Base-by-base conservation (phyloP, 2,888 invertebrate genomes). In the Darwinula stevensoni region DNA sequence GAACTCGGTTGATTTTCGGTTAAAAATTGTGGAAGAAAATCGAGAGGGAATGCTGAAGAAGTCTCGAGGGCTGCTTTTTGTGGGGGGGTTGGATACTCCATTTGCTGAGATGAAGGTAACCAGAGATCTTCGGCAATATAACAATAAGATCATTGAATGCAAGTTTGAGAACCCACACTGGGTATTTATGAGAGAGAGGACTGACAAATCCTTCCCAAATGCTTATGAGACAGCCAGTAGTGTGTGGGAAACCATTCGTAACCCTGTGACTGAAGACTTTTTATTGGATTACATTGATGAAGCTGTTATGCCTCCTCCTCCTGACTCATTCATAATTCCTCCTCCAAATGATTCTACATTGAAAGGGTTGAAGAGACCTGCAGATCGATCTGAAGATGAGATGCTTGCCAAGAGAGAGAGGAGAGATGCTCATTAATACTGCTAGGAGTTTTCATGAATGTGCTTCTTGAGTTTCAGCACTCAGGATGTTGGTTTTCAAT, bases 91-190 rank as follows among this genome's bases (percentile, higher is more conserved):
- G 4, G 62, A 66, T 3, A 45, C 44, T 1, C 72, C 72, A 0
- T 76, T 74, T 46, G 61, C 57, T 1, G 46, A 52, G 36, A 78
- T 88, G 55, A 72, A 69, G 49, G 61, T 67, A n/a, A 72, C 65
- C 0, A 80, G 73, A 47, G 62, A 64, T 2, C 46, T 86, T 4
- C 67, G 66, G 42, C 64, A 72, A 22, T 56, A 76, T 31, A 63
- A 97, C 53, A 72, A 73, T 44, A 88, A 91, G 56, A 97, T 99
- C 35, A 65, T 99, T 31, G 97, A 99, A 56, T 99, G 97, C 53
- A 39, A 38, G 31, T 62, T 67, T 39, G 59, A 63, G 22, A 43
- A 44, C 4, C 43, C 43, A 17, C 57, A 64, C 39, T 99, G 97
- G 97, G 62, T 68, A 32, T 86, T 76, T 48, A 76, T 99, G 78